Conservation (phyloP, 2,888 invertebrate species). For the Lycia hirtaria region DNA sequence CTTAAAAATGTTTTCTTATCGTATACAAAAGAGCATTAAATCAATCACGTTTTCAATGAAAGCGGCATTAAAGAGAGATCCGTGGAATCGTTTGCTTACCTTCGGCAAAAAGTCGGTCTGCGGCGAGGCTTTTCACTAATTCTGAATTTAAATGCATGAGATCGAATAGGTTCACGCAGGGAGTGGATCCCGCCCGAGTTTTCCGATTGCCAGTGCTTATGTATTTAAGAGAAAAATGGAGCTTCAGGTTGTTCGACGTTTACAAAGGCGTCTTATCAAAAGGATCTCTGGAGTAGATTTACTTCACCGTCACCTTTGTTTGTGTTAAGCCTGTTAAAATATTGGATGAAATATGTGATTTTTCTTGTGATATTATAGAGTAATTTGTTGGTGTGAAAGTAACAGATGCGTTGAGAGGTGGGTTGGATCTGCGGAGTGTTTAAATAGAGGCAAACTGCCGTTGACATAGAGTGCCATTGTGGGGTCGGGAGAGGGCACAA, state of each 20-base stretch:
- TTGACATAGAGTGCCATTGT: constrained; percentile 78
- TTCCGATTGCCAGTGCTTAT: constrained; percentile 77
- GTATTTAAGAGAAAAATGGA: constrained; percentile 76
- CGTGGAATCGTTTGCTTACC: constrained; percentile 68
- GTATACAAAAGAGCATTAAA: constrained; percentile 67
- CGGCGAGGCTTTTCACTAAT: constrained; percentile 79
- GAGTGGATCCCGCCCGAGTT: constrained; percentile 68
- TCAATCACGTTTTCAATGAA: constrained; percentile 78
- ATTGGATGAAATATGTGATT: constrained; percentile 46
- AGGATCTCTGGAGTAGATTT: constrained; percentile 62
- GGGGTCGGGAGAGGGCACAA: constrained; percentile 62
- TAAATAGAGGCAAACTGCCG: constrained; percentile 69
- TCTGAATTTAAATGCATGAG: constrained; percentile 85
- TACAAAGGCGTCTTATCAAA: constrained; percentile 67
- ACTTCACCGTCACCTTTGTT: constrained; percentile 47
- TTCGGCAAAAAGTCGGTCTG: constrained; percentile 69
- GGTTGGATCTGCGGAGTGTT: constrained; percentile 61
- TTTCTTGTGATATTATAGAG: constrained; percentile 50
- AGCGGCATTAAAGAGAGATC: constrained; percentile 66
- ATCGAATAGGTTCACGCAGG: constrained; percentile 79
- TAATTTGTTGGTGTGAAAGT: constrained; percentile 68
- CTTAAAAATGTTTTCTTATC: constrained; percentile 48
- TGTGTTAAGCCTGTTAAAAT: constrained; percentile 47
- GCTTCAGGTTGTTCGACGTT: constrained; percentile 60
- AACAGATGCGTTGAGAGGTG: constrained; percentile 73